These are phyloP conservation scores for Diplodus sargus DNA, from an alignment of 2,797 vertebrate species.

Conservation along the genomic window DNA sequence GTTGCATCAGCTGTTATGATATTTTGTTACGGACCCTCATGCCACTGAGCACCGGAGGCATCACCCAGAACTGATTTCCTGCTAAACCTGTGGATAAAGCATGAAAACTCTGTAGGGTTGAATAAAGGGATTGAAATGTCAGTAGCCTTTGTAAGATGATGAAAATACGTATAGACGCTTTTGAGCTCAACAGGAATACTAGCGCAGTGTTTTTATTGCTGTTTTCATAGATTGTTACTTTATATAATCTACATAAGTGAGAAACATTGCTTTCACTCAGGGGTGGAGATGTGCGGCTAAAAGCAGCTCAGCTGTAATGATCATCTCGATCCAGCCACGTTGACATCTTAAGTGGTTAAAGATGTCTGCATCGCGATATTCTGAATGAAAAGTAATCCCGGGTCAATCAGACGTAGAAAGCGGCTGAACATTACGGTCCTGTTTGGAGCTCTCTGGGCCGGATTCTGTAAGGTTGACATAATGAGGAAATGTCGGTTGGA, in stretches of 20 bases:
- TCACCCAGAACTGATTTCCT: too few relatives aligned
- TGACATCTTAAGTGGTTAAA: not conserved
- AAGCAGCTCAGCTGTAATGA: not conserved
- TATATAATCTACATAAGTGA: not conserved
- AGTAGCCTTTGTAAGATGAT: not conserved
- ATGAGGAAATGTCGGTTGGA: constrained; percentile 10
- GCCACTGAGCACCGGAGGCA: too few relatives aligned
- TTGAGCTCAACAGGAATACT: not conserved
- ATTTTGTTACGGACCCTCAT: too few relatives aligned
- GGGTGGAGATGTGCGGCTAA: not conserved
- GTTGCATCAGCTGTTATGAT: too few relatives aligned
- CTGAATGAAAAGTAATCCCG: not conserved
- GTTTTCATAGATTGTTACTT: not conserved
- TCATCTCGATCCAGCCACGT: not conserved
- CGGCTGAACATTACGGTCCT: not conserved
- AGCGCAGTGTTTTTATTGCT: not conserved
- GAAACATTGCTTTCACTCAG: not conserved
- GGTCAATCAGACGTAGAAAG: not conserved
- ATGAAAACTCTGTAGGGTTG: not conserved
- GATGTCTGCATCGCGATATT: not conserved
- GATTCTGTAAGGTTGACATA: constrained; percentile 1
- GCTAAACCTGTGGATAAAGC: not conserved
- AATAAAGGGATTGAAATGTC: not conserved
- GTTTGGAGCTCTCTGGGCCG: not conserved
- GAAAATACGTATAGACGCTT: not conserved